Evolutionary conservation across 2,888 invertebrate genomes (phyloP).

Genomic region (Sarcophaga caerulescens): DNA sequence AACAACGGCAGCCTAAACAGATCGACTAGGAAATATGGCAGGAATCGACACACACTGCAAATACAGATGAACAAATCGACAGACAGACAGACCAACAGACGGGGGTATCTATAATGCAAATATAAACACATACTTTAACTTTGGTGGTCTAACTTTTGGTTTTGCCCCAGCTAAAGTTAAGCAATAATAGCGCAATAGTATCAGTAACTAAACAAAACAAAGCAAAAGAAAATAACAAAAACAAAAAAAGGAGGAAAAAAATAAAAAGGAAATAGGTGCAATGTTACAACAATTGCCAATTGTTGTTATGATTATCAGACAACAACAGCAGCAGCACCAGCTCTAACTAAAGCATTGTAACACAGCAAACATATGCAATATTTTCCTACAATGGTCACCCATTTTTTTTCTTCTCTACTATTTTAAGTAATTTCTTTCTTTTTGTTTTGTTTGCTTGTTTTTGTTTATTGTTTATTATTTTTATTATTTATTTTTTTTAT

Average conservation of each 20-base stretch:
- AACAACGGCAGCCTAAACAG: constrained; percentile 39
- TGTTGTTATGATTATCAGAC: constrained; percentile 61
- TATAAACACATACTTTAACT: constrained; percentile 48
- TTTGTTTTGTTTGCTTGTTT: constrained; percentile 5
- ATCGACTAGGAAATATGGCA: constrained; percentile 40
- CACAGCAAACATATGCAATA: constrained; percentile 27
- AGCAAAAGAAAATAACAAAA: constrained; percentile 1
- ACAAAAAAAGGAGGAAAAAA: neutral
- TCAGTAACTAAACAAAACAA: constrained; percentile 1
- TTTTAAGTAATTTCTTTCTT: constrained; percentile 2
- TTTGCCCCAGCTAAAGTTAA: neutral
- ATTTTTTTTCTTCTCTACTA: neutral
- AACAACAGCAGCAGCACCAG: constrained; percentile 17
- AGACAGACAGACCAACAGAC: neutral
- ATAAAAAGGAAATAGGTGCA: constrained; percentile 53
- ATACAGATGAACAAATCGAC: neutral
- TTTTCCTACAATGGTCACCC: neutral
- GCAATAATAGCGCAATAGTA: constrained; percentile 11
- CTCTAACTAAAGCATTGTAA: neutral
- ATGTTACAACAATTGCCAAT: constrained; percentile 63
- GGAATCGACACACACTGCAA: neutral
- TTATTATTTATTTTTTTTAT: neutral
- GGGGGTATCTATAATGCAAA: constrained; percentile 3
- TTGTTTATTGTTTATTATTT: constrained; percentile 11
- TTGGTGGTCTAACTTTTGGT: constrained; percentile 47